Evolutionary conservation across 2,888 invertebrate species (phyloP).

Genomic region (Baccha elongata): DNA sequence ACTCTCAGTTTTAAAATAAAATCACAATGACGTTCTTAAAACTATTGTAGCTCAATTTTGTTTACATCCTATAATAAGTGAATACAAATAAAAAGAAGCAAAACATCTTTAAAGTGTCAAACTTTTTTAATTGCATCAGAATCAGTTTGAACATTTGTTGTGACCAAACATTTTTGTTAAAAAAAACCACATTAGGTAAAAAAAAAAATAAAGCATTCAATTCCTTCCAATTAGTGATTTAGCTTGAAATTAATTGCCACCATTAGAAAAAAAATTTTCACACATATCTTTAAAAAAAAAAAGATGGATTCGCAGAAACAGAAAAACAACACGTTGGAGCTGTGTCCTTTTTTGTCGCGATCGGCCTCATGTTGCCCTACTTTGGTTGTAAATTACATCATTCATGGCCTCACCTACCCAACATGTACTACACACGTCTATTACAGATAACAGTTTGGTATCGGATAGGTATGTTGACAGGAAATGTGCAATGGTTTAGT

Average conservation of each 20-base stretch:
- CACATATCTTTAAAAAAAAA: no score
- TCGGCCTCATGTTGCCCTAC: neutral
- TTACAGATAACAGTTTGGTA: neutral
- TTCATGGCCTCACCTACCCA: neutral
- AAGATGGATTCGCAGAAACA: no score
- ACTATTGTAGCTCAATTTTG: no score
- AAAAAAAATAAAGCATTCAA: neutral
- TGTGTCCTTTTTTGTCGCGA: neutral
- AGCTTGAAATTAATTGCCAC: neutral
- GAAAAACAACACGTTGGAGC: neutral
- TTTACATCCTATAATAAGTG: no score
- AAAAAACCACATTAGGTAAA: neutral
- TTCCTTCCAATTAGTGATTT: neutral
- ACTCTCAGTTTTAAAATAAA: no score
- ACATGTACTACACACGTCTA: neutral
- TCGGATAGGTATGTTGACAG: constrained; percentile 1
- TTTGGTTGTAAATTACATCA: neutral
- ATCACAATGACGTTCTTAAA: no score
- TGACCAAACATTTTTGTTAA: neutral
- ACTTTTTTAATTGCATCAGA: neutral
- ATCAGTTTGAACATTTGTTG: neutral
- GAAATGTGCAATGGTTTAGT: constrained; percentile 37
- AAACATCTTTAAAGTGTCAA: no score
- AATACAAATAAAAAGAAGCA: no score
- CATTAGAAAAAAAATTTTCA: no score